Evolutionary conservation across 2,888 invertebrate species (phyloP), one percentile per base, ranked within the genome.

Genomic region (Gordius sp.): DNA sequence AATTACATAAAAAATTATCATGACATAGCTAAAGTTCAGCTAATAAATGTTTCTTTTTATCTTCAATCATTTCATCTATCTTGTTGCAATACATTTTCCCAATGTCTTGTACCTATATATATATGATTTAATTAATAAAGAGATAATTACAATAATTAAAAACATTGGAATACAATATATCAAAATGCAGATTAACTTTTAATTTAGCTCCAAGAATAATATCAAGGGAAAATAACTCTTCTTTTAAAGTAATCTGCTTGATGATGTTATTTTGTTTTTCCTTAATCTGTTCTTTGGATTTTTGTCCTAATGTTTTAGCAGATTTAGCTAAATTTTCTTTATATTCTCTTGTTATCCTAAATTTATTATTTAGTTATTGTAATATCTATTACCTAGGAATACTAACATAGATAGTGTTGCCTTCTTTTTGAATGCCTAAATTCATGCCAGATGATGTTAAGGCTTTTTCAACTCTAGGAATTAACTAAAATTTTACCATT

Each of bases 401-500:
- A 27, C 13, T 27, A 20, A 54, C 27, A 54, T 54, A 54, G 8
- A 54, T 54, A 20, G 4, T 8, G 27, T 25, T 54, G 8, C 55
- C 20, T 27, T 54, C 26, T 27, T 54, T 54, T 27, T 54, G 55
- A 54, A 54, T 54, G 8, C 55, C 55, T 27, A 54, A 54, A 54
- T 54, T 54, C 26, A 54, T 25, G 8, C 55, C 55, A 26, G 27
- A 54, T 4, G 16, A 16, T 23, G 16, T 54, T 54, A 54, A 54
- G 16, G 26, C 28, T 16, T 54, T 28, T 54, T 54, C 55, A 27
- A 28, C 55, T 27, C 13, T 25, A 27, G 28, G 27, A 4, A 54
- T 26, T 28, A 54, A 54, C 55, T 54, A 47, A 20, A 16, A 20
- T n/a, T n/a, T n/a, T n/a, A n/a, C n/a, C n/a, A n/a, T n/a, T 23